Conservation (phyloP, 2,888 invertebrate species). For the Cosmia trapezina region DNA sequence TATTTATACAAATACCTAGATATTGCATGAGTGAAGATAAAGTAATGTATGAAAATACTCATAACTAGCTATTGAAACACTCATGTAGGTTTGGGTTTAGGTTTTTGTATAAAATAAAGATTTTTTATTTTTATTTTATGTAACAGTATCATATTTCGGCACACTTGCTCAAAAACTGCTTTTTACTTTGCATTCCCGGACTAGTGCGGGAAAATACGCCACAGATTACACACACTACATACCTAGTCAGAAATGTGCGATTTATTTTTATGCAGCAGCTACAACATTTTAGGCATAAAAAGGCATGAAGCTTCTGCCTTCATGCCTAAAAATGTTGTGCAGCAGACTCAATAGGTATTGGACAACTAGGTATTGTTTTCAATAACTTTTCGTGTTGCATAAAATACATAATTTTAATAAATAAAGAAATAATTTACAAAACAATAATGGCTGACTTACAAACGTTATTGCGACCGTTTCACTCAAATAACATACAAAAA, state of each 20-base stretch:
- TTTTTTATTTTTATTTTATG: no score
- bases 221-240: neutral
- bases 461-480: constrained; percentile 11
- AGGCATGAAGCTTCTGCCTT: neutral
- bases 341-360: neutral
- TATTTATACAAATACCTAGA: no score
- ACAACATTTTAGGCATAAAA: neutral
- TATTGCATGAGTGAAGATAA: no score
- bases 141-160: no score
- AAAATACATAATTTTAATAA: neutral
- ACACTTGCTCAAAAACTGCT: neutral
- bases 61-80: no score
- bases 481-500: constrained; percentile 32
- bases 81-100: no score
- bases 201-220: neutral
- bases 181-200: neutral
- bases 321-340: neutral
- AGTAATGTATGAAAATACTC: no score
- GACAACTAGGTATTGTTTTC: neutral
- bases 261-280: no score
- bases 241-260: no score
- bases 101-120: no score
- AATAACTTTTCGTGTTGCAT: neutral
- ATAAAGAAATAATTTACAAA: neutral
- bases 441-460: constrained; percentile 15